Conservation (phyloP, 1,140 invertebrate genomes). For the Diachasma alloeum region DNA sequence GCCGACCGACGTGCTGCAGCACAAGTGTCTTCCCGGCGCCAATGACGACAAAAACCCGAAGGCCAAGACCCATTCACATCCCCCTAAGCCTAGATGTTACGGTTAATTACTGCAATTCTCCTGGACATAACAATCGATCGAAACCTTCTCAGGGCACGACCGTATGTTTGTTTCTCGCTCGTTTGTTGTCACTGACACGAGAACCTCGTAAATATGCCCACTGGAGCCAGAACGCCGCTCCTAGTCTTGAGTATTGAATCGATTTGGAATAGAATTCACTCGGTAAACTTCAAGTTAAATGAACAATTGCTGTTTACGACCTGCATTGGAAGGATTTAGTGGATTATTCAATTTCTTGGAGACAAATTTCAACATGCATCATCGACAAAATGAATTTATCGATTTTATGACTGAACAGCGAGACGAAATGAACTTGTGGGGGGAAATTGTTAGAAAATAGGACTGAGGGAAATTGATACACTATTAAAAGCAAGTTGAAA, state of each 20-base stretch:
- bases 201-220: conserved; percentile 27
- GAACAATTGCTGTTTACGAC: not conserved
- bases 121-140: conserved; percentile 9
- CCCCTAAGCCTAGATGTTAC: not conserved
- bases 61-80: not conserved
- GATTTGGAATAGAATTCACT: not conserved
- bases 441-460: too few species aligned
- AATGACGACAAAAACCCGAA: not conserved
- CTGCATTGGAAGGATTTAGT: too few species aligned
- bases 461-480: too few species aligned
- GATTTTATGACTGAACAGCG: too few species aligned
- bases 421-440: too few species aligned
- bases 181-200: conserved; percentile 6
- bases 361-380: too few species aligned
- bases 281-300: conserved; percentile 13
- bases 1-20: too few species aligned
- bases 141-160: not conserved
- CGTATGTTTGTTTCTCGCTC: not conserved
- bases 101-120: conserved; percentile 33
- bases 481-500: too few species aligned
- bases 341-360: too few species aligned
- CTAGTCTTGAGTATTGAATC: not conserved
- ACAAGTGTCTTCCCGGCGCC: too few species aligned
- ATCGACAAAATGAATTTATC: too few species aligned
- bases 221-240: conserved; percentile 13